Percentiles rank a stretch among this genome's conserved stretches.
Conservation (phyloP, 2,888 invertebrate species). For the Eilema caniola region DNA sequence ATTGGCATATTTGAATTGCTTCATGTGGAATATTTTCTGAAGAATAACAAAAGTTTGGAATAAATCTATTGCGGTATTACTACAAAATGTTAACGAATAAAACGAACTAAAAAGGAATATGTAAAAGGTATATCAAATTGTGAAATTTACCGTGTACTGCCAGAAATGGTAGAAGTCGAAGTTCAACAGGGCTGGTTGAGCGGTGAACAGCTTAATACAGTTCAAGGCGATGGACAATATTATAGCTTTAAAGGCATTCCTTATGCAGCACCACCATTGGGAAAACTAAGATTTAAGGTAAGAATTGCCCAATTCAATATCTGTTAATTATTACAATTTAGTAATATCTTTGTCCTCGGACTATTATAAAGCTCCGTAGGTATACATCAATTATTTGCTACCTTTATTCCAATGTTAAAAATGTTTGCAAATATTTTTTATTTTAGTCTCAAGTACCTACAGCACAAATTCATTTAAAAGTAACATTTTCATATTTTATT, state of each 20-base stretch:
- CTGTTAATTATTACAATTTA: no score
- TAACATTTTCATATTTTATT: no score
- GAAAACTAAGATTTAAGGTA: slow-evolving; percentile 81
- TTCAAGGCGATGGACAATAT: slow-evolving; percentile 50
- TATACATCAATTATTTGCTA: no score
- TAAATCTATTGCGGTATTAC: neutral
- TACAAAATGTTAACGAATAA: neutral
- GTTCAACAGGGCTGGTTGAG: slow-evolving; percentile 57
- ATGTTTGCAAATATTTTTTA: no score
- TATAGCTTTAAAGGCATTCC: slow-evolving; percentile 79
- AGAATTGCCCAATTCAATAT: neutral
- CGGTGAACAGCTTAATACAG: slow-evolving; percentile 51
- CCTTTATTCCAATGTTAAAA: no score
- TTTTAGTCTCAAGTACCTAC: no score
- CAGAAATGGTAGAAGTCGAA: slow-evolving; percentile 69
- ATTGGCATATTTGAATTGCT: no score
- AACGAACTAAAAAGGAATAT: no score
- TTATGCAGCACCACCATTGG: slow-evolving; percentile 81
- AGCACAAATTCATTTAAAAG: no score
- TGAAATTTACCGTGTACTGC: neutral
- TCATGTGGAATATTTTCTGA: no score
- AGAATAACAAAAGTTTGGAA: neutral
- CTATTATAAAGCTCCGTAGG: no score
- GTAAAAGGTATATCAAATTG: neutral
- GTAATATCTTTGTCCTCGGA: no score